These are phyloP conservation scores for Halcyon senegalensis DNA, from an alignment of 2,113 vertebrate species.

Conservation along the genomic window DNA sequence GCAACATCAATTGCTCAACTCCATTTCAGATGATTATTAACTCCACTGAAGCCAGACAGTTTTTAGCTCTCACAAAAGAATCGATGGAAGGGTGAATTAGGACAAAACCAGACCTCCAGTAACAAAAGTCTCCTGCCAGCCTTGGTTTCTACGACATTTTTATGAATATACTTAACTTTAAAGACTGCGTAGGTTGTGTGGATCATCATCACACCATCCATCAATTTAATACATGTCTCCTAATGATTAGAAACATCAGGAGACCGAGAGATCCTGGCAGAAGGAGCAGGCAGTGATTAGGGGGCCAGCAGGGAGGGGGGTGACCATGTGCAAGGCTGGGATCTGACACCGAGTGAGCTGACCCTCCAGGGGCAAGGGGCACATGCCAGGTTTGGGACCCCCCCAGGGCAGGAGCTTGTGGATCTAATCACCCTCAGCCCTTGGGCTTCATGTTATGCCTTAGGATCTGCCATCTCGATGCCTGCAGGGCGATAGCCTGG, in stretches of 20 bases:
- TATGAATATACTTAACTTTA: background rate
- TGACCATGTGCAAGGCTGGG: background rate
- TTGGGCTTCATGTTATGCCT: background rate
- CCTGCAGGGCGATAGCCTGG: background rate
- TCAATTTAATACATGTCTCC: background rate
- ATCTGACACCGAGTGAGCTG: rapidly evolving
- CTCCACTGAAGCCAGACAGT: background rate
- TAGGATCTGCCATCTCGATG: background rate
- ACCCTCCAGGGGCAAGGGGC: rapidly evolving
- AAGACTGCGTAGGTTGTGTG: background rate
- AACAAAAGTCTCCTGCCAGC: background rate
- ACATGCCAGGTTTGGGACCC: rapidly evolving
- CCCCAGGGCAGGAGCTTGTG: background rate
- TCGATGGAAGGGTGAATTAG: background rate
- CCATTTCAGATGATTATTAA: slow-evolving; percentile 33
- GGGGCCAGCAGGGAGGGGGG: background rate
- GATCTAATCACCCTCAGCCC: background rate
- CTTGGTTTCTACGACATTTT: background rate
- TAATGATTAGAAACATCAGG: background rate
- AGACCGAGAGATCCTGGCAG: background rate
- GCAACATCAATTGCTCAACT: slow-evolving; percentile 16
- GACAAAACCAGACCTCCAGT: background rate
- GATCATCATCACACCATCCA: slow-evolving; percentile 8
- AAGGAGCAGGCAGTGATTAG: background rate
- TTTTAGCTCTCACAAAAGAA: background rate